These are phyloP conservation scores for Trichonephila clavipes DNA, from an alignment of 1,140 invertebrate species.

Conservation along the genomic window DNA sequence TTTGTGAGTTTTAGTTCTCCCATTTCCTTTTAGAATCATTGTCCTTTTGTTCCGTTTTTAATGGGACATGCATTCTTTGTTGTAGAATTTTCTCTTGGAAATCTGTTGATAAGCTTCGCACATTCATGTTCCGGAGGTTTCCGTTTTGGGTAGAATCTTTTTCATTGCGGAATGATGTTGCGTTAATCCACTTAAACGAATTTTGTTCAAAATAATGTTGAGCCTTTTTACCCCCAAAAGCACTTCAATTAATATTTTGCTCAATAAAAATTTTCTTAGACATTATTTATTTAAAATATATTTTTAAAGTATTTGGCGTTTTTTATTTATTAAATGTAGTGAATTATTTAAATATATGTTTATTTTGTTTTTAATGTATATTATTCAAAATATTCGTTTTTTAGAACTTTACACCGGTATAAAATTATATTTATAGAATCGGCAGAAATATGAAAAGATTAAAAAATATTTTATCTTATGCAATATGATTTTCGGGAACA, in stretches of 20 bases:
- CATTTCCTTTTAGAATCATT: conserved; percentile 19
- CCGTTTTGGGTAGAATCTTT: neutral
- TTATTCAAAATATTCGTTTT: no score
- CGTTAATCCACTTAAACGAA: neutral
- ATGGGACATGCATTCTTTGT: conserved; percentile 13
- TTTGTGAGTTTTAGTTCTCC: conserved; percentile 40
- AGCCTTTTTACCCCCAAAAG: neutral
- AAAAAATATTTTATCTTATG: no score
- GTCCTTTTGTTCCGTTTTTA: neutral
- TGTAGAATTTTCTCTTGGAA: neutral
- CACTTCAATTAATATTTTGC: neutral
- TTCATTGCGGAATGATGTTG: neutral
- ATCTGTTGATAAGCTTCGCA: conserved; percentile 27
- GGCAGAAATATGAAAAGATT: no score
- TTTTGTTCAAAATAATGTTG: neutral
- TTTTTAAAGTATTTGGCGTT: neutral
- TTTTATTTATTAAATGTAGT: no score
- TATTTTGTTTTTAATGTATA: no score
- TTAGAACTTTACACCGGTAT: no score
- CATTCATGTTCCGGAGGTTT: neutral
- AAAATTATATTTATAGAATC: no score
- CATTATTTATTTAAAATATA: neutral
- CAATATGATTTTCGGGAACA: no score
- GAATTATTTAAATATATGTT: no score
- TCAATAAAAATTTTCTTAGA: neutral